Base-by-base conservation (phyloP, 1,140 invertebrate genomes). In the Euborellia annulipes region DNA sequence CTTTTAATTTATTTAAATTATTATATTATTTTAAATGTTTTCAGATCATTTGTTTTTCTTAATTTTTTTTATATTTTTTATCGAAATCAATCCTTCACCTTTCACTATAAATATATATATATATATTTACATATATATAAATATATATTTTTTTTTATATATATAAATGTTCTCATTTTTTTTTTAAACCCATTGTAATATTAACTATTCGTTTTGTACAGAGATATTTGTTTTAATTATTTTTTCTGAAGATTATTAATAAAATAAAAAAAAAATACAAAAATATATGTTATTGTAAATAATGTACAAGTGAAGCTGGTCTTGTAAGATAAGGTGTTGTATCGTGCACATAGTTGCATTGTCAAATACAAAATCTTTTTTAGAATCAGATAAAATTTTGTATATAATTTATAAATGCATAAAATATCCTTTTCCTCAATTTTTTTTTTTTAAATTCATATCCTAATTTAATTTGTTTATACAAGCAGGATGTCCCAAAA, bases 241-340 rank as follows among this genome's bases (percentile, higher is more conserved):
- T 48, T 39, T 48, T 47, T 36, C 36, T 32, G 22, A 50, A 43
- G 45, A 50, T 43, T 41, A 48, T 50, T 50, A 14, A 45, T 38
- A 46, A 45, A 36, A 49, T 49, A 32, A 51, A 34, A n/a, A n/a
- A n/a, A n/a, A n/a, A n/a, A n/a, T n/a, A n/a, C n/a, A n/a, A n/a
- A 30, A 43, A 7, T 43, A 2, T 51, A 43, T 44, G 61, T 57
- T 62, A 63, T 52, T 68, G 65, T 68, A 68, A 58, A 68, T 68
- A 68, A 55, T 66, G 64, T 66, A 65, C 56, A 68, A 66, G 63
- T 64, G 57, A 67, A 67, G 65, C 64, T 66, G 68, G 58, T 67
- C 66, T 67, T 70, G 68, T 70, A 69, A 70, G 65, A 69, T 69
- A 67, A 64, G 63, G 62, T 68, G 65, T 70, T 69, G 67, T 67